Evolutionary conservation across 2,113 vertebrate species (phyloP).

Genomic region (Apodemus speciosus): DNA sequence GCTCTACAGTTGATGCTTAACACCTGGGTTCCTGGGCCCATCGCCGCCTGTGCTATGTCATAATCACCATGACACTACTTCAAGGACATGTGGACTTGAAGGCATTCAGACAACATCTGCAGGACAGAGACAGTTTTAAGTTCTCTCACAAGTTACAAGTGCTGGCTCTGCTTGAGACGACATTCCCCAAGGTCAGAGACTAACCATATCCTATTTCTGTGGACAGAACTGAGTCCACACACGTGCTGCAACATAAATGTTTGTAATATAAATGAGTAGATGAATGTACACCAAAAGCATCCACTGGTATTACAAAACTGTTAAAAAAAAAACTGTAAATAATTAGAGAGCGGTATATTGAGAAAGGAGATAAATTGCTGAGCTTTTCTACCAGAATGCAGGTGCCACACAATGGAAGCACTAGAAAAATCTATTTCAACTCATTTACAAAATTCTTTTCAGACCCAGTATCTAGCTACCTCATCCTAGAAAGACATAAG

Average conservation of each 20-base stretch:
- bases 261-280: neutral
- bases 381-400: neutral
- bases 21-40: neutral
- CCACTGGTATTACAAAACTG: neutral
- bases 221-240: neutral
- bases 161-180: neutral
- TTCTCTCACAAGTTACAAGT: neutral
- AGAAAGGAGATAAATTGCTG: neutral
- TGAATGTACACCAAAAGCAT: neutral
- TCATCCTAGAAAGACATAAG: neutral
- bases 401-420: neutral
- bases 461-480: too few species aligned
- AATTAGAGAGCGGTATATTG: neutral
- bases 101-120: neutral
- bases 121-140: neutral
- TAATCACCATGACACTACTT: rapidly evolving
- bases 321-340: neutral
- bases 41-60: rapidly evolving
- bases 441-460: neutral
- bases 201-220: neutral
- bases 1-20: rapidly evolving
- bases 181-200: neutral
- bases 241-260: neutral
- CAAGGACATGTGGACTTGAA: neutral
- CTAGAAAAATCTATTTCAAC: neutral